phyloP scores from a whole-genome alignment of 2,113 vertebrate species.

The Lagopus muta region DNA sequence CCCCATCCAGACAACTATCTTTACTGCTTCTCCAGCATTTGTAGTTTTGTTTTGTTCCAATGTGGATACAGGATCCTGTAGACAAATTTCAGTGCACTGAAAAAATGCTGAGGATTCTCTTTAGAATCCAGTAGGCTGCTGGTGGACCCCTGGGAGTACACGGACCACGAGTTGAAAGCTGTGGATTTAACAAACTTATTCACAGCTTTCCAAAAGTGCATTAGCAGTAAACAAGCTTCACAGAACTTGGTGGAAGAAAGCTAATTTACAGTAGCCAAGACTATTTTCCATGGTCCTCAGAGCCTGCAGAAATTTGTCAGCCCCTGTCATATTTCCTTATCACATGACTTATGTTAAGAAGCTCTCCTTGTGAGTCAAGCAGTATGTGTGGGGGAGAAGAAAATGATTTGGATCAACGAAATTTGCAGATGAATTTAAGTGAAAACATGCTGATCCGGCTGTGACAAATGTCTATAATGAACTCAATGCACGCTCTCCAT shows the following conservation, averaged over 20 bases:
- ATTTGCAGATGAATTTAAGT: neutral
- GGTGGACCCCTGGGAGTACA: neutral
- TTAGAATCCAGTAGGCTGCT: neutral
- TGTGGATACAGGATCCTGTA: neutral
- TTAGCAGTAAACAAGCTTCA: neutral
- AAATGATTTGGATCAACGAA: neutral
- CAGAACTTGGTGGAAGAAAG: neutral
- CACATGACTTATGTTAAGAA: neutral
- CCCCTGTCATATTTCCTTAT: neutral
- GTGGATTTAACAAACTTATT: neutral
- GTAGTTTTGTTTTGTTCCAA: neutral
- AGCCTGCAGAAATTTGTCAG: neutral
- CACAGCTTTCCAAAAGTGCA: neutral
- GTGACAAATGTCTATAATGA: conserved; percentile 46
- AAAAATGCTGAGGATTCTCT: neutral
- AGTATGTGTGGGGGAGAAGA: neutral
- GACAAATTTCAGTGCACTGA: neutral
- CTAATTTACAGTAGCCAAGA: neutral
- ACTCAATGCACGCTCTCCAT: neutral
- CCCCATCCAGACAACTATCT: neutral
- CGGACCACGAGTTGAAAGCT: neutral
- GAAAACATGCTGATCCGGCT: neutral
- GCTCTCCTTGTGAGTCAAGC: neutral
- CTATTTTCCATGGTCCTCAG: neutral
- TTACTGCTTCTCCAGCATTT: neutral